A percentile compares a stretch with the other conserved stretches of the same genome.
Evolutionary conservation across 2,797 vertebrate genomes (phyloP).

Genomic region (Melanotaenia pygmaea): DNA sequence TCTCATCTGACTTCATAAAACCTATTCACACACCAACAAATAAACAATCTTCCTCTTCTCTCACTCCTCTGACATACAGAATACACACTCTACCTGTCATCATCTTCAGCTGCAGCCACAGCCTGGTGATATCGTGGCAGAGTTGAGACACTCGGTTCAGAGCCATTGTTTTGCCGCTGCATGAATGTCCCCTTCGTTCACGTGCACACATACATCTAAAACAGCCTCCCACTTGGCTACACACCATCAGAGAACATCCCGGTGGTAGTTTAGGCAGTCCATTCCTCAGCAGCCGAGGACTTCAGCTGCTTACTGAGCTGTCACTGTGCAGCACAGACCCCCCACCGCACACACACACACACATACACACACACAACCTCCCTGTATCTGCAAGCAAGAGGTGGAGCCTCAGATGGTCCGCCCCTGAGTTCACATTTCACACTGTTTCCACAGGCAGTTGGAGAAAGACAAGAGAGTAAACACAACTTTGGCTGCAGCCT

Average conservation of each 20-base stretch:
- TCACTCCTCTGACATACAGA: constrained; percentile 4
- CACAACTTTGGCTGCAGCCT: not conserved
- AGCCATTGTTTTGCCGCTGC: constrained; percentile 60
- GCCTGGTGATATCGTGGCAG: constrained; percentile 77
- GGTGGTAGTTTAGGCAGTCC: constrained; percentile 53
- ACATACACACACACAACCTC: constrained; percentile 27
- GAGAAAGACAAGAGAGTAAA: not conserved
- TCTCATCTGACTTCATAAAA: constrained; percentile 3
- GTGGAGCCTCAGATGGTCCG: constrained; percentile 55
- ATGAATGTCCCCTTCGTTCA: constrained; percentile 36
- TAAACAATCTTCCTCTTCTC: not conserved
- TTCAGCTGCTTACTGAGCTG: constrained; percentile 70
- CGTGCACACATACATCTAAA: constrained; percentile 17
- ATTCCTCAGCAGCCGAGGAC: constrained; percentile 54
- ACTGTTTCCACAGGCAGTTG: constrained; percentile 27
- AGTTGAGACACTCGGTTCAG: constrained; percentile 76
- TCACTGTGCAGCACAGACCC: constrained; percentile 57
- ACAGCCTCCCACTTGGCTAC: constrained; percentile 35
- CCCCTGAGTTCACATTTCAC: constrained; percentile 66
- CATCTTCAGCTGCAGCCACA: constrained; percentile 80
- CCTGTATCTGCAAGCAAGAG: constrained; percentile 44
- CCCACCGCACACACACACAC: constrained; percentile 21
- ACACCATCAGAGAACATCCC: constrained; percentile 59
- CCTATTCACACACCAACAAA: not conserved
- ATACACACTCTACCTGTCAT: constrained; percentile 72